These are phyloP conservation scores for Psilopogon haemacephalus DNA, from an alignment of 2,113 vertebrate genomes.

Conservation along the genomic window DNA sequence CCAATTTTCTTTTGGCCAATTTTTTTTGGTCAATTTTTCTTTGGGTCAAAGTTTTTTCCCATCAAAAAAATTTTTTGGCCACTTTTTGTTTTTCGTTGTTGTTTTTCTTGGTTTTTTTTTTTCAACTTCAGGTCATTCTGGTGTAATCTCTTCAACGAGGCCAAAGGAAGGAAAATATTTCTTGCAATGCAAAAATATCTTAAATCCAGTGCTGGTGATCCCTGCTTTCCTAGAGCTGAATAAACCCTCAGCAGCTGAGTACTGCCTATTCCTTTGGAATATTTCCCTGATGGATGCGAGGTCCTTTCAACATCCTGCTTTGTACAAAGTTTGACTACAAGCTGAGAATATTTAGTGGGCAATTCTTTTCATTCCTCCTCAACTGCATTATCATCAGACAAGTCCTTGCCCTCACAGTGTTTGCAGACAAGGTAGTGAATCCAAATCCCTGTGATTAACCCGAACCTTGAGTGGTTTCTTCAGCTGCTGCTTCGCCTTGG, in stretches of 20 bases:
- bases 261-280: background rate
- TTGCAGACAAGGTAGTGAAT: slow-evolving; percentile 13
- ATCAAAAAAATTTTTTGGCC: too few relatives aligned
- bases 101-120: background rate
- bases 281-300: background rate
- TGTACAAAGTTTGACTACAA: slow-evolving; percentile 49
- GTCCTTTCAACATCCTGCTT: background rate
- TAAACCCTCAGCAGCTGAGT: background rate
- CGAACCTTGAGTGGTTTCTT: background rate
- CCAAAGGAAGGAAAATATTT: slow-evolving; percentile 38
- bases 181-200: slow-evolving; percentile 53
- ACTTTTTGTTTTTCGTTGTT: background rate
- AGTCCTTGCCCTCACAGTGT: slow-evolving; percentile 12
- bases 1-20: too few relatives aligned
- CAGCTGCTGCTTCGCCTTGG: background rate
- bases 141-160: slow-evolving; percentile 88
- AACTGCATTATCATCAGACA: slow-evolving; percentile 60
- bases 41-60: too few relatives aligned
- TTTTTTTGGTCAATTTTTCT: too few relatives aligned
- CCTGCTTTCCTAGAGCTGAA: background rate
- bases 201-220: slow-evolving; percentile 17
- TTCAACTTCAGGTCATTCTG: slow-evolving; percentile 87
- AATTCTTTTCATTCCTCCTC: slow-evolving; percentile 46
- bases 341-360: slow-evolving; percentile 47
- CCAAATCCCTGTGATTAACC: background rate